Evolutionary conservation across 2,888 invertebrate species (phyloP), one percentile per base, ranked within the genome.

Genomic region (Ellobium chinense): DNA sequence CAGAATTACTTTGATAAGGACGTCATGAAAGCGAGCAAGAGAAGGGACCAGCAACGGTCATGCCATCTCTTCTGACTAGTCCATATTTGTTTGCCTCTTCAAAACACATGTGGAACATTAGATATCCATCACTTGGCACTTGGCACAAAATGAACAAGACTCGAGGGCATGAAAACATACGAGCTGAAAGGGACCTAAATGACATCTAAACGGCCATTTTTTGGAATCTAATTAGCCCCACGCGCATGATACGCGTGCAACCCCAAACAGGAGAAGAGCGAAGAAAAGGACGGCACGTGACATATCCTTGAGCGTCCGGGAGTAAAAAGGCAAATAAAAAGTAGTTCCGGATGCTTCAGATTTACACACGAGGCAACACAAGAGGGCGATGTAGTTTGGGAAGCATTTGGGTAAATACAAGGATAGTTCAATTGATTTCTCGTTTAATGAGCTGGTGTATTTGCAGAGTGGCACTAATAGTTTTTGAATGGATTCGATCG

Each of bases 331-430:
- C 69, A 39, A n/a, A 27, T 29, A 46, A 27, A 29, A 46, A 29
- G 46, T 69, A 29, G 27, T 46, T 29, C 14, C 46, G 39, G 21
- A 24, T 39, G 21, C 70, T 56, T 70, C 24, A 12, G 54, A 34
- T 29, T 4, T 31, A 56, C 34, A 70, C 56, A 24, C 4, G 34
- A 56, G 24, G 34, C 56, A 46, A 21, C 31, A 5, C 29, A n/a
- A 34, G n/a, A 56, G 34, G 27, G 31, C 56, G n/a, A 1, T 27
- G 34, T 56, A 31, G 31, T 21, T 34, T n/a, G n/a, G n/a, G 56
- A 56, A 70, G 70, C 37, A n/a, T 70, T 70, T 70, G 54, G 34
- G 56, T 34, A 70, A 70, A 70, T 24, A 70, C 31, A 21, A n/a
- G 31, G 56, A 70, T 56, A 24, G 70, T 34, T 70, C 56, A n/a